Percentiles rank a stretch among this genome's conserved stretches.
These are phyloP conservation scores for Tenthredo notha DNA, from an alignment of 2,888 invertebrate species.

Conservation along the genomic window DNA sequence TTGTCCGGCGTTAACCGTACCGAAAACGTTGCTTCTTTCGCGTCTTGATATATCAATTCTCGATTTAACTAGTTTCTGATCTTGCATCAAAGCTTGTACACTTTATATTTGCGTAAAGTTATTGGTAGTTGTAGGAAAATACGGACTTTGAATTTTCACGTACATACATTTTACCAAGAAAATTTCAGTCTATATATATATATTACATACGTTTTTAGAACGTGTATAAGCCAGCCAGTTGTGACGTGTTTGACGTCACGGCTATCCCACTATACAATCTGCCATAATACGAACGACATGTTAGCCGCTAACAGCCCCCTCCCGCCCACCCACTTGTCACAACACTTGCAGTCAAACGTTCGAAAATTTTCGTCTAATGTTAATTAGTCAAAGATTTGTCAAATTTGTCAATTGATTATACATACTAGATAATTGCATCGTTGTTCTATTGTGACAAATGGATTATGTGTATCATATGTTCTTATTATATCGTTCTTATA, in stretches of 20 bases:
- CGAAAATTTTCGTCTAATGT: neutral
- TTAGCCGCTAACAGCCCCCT: neutral
- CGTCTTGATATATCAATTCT: neutral
- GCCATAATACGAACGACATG: slow-evolving; percentile 17
- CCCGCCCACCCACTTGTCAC: neutral
- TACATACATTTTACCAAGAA: neutral
- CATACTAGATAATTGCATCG: neutral
- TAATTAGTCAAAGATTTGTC: neutral
- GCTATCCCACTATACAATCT: slow-evolving; percentile 34
- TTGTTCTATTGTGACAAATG: neutral
- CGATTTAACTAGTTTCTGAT: neutral
- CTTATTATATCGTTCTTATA: too few relatives aligned
- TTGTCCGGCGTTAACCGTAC: slow-evolving; percentile 37
- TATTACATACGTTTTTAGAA: slow-evolving; percentile 24
- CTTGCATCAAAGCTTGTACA: neutral
- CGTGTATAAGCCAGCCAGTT: neutral
- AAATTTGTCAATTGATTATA: neutral
- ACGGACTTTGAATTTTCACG: neutral
- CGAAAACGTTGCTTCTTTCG: slow-evolving; percentile 30
- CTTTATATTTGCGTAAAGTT: neutral
- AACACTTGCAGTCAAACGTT: neutral
- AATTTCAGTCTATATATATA: neutral
- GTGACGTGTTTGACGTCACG: slow-evolving; percentile 48
- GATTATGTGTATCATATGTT: neutral
- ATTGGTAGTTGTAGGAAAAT: neutral